Evolutionary conservation across 2,888 invertebrate species (phyloP).

Genomic region (Palloptera scutellata): DNA sequence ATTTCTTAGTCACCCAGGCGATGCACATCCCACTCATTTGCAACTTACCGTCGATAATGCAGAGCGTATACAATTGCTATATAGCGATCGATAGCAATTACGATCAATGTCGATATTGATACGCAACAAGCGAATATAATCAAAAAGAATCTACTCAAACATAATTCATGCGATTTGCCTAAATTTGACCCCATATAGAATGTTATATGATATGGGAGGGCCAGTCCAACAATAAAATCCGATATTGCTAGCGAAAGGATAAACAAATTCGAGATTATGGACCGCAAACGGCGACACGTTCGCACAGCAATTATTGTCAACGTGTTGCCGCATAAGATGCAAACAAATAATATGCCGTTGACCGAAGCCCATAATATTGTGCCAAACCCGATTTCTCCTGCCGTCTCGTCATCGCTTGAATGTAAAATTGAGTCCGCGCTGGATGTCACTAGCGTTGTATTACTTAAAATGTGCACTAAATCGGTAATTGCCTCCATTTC

Average conservation of each 20-base stretch:
- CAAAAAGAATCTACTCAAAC: constrained; percentile 76
- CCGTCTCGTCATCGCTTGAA: constrained; percentile 3
- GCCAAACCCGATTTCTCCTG: constrained; percentile 14
- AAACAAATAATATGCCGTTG: constrained; percentile 72
- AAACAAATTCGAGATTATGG: constrained; percentile 79
- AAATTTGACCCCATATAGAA: constrained; percentile 74
- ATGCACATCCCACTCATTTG: too few species aligned
- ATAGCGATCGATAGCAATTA: constrained; percentile 82
- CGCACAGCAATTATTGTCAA: constrained; percentile 79
- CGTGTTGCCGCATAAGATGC: constrained; percentile 77
- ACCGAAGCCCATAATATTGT: constrained; percentile 70
- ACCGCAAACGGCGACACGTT: constrained; percentile 73
- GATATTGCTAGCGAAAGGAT: constrained; percentile 81
- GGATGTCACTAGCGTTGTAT: too few species aligned
- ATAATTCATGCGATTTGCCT: constrained; percentile 70
- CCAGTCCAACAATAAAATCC: constrained; percentile 79
- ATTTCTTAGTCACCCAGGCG: background rate
- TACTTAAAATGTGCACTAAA: too few species aligned
- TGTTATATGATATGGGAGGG: constrained; percentile 79
- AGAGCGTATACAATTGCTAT: constrained; percentile 82
- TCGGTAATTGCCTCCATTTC: too few species aligned
- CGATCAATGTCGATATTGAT: constrained; percentile 80
- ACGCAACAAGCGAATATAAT: constrained; percentile 80
- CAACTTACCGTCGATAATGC: constrained; percentile 71
- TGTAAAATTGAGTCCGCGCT: too few species aligned